Evolutionary conservation across 2,888 invertebrate genomes (phyloP).

Genomic region (Hartigia nigra): DNA sequence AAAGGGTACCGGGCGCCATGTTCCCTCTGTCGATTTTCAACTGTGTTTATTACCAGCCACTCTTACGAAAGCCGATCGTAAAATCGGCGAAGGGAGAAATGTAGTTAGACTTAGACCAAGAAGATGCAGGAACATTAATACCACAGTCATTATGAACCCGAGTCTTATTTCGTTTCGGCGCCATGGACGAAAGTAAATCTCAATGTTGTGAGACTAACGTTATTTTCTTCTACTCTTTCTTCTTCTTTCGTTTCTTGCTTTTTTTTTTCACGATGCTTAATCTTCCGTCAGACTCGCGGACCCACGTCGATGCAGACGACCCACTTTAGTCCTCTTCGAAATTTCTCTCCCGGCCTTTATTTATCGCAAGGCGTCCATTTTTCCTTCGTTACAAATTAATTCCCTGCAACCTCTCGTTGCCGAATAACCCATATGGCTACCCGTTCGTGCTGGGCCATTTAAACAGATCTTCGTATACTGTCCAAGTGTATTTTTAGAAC

Average conservation of each 20-base stretch:
- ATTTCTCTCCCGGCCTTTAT: background rate
- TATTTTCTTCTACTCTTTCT: background rate
- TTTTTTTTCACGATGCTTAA: background rate
- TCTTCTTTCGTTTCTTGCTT: background rate
- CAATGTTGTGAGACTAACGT: background rate
- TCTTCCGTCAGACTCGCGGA: background rate
- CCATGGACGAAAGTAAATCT: background rate
- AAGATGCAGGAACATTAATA: background rate
- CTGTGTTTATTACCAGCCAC: background rate
- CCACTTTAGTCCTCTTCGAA: background rate
- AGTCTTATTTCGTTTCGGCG: background rate
- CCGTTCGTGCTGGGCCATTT: background rate
- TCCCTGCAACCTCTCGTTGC: background rate
- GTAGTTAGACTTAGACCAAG: background rate
- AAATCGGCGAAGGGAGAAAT: background rate
- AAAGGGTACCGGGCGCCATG: background rate
- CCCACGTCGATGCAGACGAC: background rate
- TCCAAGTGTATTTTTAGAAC: background rate
- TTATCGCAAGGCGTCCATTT: background rate
- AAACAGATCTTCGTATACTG: background rate
- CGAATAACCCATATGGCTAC: background rate
- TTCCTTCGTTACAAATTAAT: background rate
- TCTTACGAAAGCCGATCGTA: background rate
- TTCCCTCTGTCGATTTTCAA: background rate
- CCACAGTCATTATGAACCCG: background rate